These are phyloP conservation scores for Paedocypris sp. DNA, from an alignment of 2,113 vertebrate species.

Conservation along the genomic window DNA sequence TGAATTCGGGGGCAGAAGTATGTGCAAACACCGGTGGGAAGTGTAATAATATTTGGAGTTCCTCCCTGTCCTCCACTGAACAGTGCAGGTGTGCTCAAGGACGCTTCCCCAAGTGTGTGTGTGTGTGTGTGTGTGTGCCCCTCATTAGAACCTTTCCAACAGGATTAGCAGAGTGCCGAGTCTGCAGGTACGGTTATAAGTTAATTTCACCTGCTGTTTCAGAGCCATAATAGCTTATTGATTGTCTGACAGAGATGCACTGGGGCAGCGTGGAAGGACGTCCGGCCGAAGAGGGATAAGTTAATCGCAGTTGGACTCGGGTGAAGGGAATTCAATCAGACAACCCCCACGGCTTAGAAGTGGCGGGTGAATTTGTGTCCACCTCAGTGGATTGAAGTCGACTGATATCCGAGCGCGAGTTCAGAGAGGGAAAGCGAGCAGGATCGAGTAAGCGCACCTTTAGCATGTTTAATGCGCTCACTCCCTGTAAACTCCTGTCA, in stretches of 20 bases:
- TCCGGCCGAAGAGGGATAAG: slow-evolving; percentile 50
- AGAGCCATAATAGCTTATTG: slow-evolving; percentile 68
- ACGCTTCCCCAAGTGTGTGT: not conserved
- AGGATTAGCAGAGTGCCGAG: slow-evolving; percentile 61
- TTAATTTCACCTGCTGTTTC: slow-evolving; percentile 58
- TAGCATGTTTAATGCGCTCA: not conserved
- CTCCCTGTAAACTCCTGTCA: not conserved
- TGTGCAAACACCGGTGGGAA: not conserved
- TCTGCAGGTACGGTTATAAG: slow-evolving; percentile 58
- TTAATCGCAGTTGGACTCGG: slow-evolving; percentile 54
- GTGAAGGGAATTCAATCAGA: slow-evolving; percentile 51
- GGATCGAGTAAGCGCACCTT: not conserved
- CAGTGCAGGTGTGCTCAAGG: slow-evolving; percentile 10
- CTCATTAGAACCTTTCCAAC: slow-evolving; percentile 44
- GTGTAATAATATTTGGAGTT: not conserved
- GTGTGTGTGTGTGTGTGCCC: slow-evolving; percentile 19
- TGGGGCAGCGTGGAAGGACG: slow-evolving; percentile 43
- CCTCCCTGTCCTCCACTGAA: not conserved
- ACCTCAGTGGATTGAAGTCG: slow-evolving; percentile 2
- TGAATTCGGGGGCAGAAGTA: not conserved
- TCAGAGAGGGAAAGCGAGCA: not conserved
- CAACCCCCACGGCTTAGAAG: slow-evolving; percentile 45
- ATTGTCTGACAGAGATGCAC: slow-evolving; percentile 58
- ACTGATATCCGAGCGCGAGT: not conserved
- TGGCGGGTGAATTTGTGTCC: slow-evolving; percentile 43